phyloP scores from a whole-genome alignment of 2,797 vertebrate species.

The Trichosurus vulpecula region DNA sequence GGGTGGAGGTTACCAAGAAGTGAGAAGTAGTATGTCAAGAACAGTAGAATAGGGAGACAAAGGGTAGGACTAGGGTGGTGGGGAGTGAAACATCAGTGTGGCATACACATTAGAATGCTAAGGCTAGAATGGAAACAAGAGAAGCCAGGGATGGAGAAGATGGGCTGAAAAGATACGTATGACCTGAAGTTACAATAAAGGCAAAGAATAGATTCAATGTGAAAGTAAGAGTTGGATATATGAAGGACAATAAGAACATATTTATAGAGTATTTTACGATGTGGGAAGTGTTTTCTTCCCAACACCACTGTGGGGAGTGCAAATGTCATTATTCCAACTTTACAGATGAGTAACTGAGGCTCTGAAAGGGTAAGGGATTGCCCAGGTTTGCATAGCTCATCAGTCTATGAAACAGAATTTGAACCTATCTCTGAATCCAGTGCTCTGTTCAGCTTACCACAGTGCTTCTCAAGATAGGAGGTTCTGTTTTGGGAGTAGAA shows the following conservation, averaged over 20 bases:
- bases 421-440: not conserved
- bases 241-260: not conserved
- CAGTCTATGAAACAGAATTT: not conserved
- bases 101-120: not conserved
- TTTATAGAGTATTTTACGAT: not conserved
- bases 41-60: not conserved
- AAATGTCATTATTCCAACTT: not conserved
- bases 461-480: not conserved
- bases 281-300: not conserved
- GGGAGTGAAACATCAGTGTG: not conserved
- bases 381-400: not conserved
- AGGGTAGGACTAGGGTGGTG: not conserved
- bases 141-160: not conserved
- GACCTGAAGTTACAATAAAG: not conserved
- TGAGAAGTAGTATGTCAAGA: not conserved
- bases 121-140: not conserved
- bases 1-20: not conserved
- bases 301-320: not conserved
- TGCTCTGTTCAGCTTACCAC: not conserved
- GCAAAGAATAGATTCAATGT: not conserved
- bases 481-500: not conserved
- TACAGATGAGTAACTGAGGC: not conserved
- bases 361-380: fast-evolving
- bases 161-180: not conserved
- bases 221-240: not conserved